Conservation (phyloP, 2,113 vertebrate species). For the Leucopternis melanops region DNA sequence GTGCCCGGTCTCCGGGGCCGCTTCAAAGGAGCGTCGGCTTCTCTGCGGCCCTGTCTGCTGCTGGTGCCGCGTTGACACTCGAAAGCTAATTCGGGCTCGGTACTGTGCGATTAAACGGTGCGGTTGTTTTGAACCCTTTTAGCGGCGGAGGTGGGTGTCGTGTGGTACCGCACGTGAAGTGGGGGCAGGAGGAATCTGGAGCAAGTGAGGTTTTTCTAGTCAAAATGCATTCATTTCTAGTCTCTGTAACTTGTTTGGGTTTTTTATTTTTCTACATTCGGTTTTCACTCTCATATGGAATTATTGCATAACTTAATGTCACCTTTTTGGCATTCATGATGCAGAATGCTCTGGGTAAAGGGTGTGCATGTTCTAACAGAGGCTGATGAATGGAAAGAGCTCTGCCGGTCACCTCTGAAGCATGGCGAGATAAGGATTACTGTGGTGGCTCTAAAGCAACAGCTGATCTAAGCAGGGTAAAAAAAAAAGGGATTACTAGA, state of each 20-base stretch:
- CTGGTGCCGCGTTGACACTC: not conserved
- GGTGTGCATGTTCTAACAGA: not conserved
- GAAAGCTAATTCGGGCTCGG: not conserved
- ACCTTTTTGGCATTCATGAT: not conserved
- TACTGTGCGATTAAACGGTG: accelerated
- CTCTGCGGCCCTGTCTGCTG: not conserved
- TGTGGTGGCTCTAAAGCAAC: not conserved
- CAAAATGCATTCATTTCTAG: accelerated
- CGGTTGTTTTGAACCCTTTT: not conserved
- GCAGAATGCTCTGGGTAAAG: not conserved
- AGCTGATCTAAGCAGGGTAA: not conserved
- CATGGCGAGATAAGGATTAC: not conserved
- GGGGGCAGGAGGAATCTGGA: too few species aligned
- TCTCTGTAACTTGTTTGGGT: not conserved
- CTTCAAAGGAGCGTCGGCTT: not conserved
- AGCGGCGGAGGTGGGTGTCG: not conserved
- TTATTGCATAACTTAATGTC: not conserved
- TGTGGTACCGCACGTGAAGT: not conserved
- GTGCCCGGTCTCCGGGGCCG: not conserved
- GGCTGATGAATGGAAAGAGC: not conserved
- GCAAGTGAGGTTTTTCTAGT: too few species aligned
- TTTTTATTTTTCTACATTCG: not conserved
- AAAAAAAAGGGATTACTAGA: not conserved
- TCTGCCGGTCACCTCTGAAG: not conserved
- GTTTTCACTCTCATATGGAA: not conserved